Conservation (phyloP, 2,113 vertebrate species). For the Electrona antarctica region DNA sequence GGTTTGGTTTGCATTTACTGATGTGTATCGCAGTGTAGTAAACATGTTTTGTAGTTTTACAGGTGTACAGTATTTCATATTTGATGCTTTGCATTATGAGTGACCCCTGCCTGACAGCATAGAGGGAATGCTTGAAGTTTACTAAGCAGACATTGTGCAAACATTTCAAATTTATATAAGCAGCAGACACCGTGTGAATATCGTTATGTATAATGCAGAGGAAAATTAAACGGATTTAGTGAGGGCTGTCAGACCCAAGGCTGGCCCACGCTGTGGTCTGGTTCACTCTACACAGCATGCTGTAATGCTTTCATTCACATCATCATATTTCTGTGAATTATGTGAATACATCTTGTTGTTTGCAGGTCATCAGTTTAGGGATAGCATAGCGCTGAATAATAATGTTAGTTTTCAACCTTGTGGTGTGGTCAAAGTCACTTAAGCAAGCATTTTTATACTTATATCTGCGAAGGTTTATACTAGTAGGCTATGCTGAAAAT, state of each 20-base stretch:
- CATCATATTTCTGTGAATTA: constrained; percentile 29
- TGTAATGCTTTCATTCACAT: constrained; percentile 6
- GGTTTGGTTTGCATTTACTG: too few relatives aligned
- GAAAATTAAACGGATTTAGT: constrained; percentile 18
- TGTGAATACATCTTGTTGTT: constrained; percentile 19
- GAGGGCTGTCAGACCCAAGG: constrained; percentile 22
- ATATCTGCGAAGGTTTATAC: too few relatives aligned
- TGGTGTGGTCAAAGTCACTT: constrained; percentile 19
- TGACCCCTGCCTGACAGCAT: too few relatives aligned
- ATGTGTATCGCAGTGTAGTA: too few relatives aligned
- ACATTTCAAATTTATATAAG: too few relatives aligned
- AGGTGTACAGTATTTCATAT: background rate
- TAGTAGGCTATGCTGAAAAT: too few relatives aligned
- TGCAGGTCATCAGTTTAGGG: constrained; percentile 13
- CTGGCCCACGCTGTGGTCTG: background rate
- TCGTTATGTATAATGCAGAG: constrained; percentile 26
- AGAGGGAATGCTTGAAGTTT: too few relatives aligned
- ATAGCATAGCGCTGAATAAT: constrained; percentile 18
- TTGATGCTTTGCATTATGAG: too few relatives aligned
- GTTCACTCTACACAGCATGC: background rate
- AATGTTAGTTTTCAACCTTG: constrained; percentile 27
- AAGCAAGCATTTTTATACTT: too few relatives aligned
- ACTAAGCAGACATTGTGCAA: too few relatives aligned
- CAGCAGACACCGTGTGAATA: constrained; percentile 18
- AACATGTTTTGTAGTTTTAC: background rate